phyloP scores from a whole-genome alignment of 2,888 invertebrate genomes.

The Tetramorium bicarinatum region DNA sequence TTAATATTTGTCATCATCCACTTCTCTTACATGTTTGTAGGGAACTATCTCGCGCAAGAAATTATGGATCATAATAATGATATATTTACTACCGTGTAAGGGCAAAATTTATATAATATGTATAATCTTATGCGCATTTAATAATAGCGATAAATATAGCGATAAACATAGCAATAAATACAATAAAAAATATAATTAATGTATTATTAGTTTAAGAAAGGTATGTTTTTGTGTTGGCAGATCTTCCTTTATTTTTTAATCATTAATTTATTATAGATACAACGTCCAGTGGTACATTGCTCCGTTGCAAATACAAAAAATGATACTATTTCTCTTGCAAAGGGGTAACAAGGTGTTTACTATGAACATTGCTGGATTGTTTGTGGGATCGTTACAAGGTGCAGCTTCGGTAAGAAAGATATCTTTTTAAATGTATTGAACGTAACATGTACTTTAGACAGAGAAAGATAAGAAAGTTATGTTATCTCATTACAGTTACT shows the following conservation, averaged over 20 bases:
- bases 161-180: not conserved
- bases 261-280: not conserved
- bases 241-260: not conserved
- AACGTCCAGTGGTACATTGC: not conserved
- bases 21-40: not conserved
- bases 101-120: not conserved
- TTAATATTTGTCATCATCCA: not conserved
- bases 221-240: not conserved
- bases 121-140: not conserved
- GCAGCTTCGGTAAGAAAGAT: not conserved
- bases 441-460: not conserved
- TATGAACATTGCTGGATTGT: not conserved
- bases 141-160: not conserved
- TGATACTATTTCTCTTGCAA: slow-evolving; percentile 11
- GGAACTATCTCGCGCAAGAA: not conserved
- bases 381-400: not conserved
- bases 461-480: not conserved
- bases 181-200: not conserved
- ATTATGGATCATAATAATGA: not conserved
- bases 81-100: not conserved
- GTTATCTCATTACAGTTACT: not conserved
- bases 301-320: slow-evolving; percentile 4
- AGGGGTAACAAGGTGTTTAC: not conserved
- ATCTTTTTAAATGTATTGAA: not conserved
- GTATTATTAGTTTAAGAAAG: not conserved